Evolutionary conservation across 2,888 invertebrate genomes (phyloP).

Genomic region (Linnaemya tessellans): DNA sequence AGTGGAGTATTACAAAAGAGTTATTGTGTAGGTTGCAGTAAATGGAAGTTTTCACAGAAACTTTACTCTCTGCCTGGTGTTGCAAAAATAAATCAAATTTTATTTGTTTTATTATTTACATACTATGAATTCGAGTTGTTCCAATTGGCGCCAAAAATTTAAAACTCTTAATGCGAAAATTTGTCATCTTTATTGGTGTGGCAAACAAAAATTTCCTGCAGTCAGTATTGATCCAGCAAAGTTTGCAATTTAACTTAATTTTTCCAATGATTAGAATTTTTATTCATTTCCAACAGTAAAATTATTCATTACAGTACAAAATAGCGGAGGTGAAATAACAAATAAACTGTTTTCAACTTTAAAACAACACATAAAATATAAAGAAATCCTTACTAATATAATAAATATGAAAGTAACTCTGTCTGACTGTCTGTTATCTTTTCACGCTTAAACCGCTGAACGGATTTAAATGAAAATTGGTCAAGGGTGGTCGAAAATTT

Average conservation of each 20-base stretch:
- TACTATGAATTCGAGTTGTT: slow-evolving; percentile 34
- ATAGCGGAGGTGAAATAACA: too few species aligned
- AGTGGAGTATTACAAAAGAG: slow-evolving; percentile 35
- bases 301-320: too few species aligned
- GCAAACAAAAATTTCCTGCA: background rate
- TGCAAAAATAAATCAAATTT: slow-evolving; percentile 52
- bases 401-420: too few species aligned
- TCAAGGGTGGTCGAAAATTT: too few species aligned
- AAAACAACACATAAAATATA: too few species aligned
- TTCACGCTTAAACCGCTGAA: too few species aligned
- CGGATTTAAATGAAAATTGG: too few species aligned
- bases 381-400: too few species aligned
- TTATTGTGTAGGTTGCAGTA: slow-evolving; percentile 59
- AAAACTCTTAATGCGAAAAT: slow-evolving; percentile 35
- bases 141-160: slow-evolving; percentile 56
- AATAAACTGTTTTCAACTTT: background rate
- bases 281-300: too few species aligned
- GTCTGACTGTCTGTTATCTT: too few species aligned
- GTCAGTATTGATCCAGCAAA: background rate
- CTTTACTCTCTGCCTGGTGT: slow-evolving; percentile 14
- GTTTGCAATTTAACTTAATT: background rate
- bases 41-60: slow-evolving; percentile 21
- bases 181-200: slow-evolving; percentile 30
- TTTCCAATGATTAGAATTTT: background rate
- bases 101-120: slow-evolving; percentile 9